Base-by-base conservation (phyloP, 2,888 invertebrate species). In the Nomada fucata region DNA sequence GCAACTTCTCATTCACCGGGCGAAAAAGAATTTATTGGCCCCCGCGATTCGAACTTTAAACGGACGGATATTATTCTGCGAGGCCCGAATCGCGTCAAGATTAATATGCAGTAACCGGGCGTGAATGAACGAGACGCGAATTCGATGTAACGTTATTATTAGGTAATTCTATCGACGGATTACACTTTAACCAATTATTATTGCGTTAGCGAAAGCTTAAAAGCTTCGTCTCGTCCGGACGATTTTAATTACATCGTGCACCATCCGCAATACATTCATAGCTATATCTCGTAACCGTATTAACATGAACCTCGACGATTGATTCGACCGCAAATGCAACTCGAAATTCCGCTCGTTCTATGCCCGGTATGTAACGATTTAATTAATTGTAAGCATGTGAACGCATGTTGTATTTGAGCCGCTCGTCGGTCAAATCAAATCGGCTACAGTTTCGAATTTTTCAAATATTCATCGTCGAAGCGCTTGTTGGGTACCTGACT, bases 271-370 rank as follows among this genome's bases (percentile, higher is more conserved):
- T 29, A 74, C 59, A 20, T n/a, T 15, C 18, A 2, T 13, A 23
- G 59, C 59, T 42, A 52, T 52, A 44, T 69, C 15, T 61, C 44
- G 69, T 53, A 53, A 60, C 18, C 36, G 20, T 15, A 57, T 64
- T n/a, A 18, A 36, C 44, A 26, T n/a, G n/a, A 42, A 29, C 44
- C 11, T 1, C 2, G 52, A 26, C 15, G 42, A 55, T 61, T 29
- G 53, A 69, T 23, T 18, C 9, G 26, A 60, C 75, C 74, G 57
- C 59, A 50, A 20, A 18, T 26, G 11, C 52, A 10, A 50, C 9
- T n/a, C 20, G 61, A 69, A 69, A 70, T 29, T 29, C 44, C 44
- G n/a, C n/a, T 69, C 23, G 29, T 20, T 61, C 18, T 18, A 11
- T n/a, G 4, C 4, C 2, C 18, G 29, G 23, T 0, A 44, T 10